phyloP scores from a whole-genome alignment of 2,888 invertebrate species.

The Lepeophtheirus nordmannii region DNA sequence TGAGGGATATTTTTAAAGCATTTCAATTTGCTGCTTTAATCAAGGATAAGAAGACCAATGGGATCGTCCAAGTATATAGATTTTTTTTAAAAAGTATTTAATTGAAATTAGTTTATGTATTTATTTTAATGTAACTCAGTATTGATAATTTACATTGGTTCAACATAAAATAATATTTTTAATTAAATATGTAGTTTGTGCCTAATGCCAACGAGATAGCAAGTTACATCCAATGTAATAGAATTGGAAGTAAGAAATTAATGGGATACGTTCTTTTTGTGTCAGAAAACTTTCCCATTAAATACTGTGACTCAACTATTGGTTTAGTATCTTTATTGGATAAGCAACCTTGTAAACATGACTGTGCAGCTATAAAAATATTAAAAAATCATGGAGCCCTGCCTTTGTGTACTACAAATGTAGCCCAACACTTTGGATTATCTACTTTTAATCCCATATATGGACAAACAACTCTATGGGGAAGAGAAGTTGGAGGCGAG shows the following conservation, averaged over 20 bases:
- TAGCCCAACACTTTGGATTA: slow-evolving; percentile 9
- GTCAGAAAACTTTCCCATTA: not conserved
- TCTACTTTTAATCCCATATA: slow-evolving; percentile 7
- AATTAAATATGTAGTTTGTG: not conserved
- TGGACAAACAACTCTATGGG: slow-evolving; percentile 1
- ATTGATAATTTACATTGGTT: not conserved
- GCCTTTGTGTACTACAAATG: slow-evolving; percentile 10
- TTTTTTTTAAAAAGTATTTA: not conserved
- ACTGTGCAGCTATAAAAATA: not conserved
- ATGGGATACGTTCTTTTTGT: not conserved
- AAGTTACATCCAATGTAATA: not conserved
- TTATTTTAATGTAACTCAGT: not conserved
- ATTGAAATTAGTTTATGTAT: not conserved
- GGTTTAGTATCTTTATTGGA: not conserved
- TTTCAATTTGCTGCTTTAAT: not conserved
- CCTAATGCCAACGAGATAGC: not conserved
- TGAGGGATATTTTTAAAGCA: not conserved
- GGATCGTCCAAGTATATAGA: not conserved
- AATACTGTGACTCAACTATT: not conserved
- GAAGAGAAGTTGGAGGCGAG: slow-evolving; percentile 14
- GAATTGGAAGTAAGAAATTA: not conserved
- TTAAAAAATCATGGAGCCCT: slow-evolving; percentile 5
- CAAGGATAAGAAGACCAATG: not conserved
- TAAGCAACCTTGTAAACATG: not conserved
- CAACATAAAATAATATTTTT: not conserved